These are phyloP conservation scores for Pollenia griseotomentosa DNA, from an alignment of 2,888 invertebrate species.

Conservation along the genomic window DNA sequence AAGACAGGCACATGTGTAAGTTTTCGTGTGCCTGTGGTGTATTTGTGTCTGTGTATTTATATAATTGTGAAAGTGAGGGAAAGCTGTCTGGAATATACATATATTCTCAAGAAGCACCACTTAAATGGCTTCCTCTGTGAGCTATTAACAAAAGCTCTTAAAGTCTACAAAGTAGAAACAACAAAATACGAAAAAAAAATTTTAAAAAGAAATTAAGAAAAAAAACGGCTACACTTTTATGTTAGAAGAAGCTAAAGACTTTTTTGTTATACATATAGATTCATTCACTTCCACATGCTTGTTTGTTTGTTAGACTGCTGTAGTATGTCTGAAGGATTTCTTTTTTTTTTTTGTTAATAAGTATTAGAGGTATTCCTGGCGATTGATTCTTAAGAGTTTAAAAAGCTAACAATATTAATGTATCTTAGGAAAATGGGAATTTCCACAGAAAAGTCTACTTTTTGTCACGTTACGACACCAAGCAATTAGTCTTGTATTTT, in stretches of 20 bases:
- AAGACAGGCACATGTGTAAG: neutral
- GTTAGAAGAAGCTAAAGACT: conserved; percentile 61
- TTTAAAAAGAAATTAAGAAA: conserved; percentile 14
- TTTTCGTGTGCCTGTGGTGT: neutral
- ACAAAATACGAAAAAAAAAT: conserved; percentile 25
- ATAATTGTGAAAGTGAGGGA: conserved; percentile 53
- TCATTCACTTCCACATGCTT: neutral
- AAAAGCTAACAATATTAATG: no score
- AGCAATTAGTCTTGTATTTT: no score
- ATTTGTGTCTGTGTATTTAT: neutral
- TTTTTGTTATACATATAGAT: conserved; percentile 36
- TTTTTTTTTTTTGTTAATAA: neutral
- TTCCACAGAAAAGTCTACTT: no score
- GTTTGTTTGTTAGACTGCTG: conserved; percentile 21
- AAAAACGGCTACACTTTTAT: conserved; percentile 72
- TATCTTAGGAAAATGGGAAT: no score
- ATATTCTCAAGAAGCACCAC: conserved; percentile 82
- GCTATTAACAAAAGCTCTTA: conserved; percentile 73
- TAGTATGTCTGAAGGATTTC: conserved; percentile 37
- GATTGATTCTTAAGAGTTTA: neutral
- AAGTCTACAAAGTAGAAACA: conserved; percentile 66
- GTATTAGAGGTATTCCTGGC: conserved; percentile 15
- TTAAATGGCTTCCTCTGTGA: conserved; percentile 82
- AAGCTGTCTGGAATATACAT: conserved; percentile 77
- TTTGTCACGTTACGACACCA: no score